Base-by-base conservation (phyloP, 2,888 invertebrate genomes). In the Scaptodrosophila latifasciaeformis region DNA sequence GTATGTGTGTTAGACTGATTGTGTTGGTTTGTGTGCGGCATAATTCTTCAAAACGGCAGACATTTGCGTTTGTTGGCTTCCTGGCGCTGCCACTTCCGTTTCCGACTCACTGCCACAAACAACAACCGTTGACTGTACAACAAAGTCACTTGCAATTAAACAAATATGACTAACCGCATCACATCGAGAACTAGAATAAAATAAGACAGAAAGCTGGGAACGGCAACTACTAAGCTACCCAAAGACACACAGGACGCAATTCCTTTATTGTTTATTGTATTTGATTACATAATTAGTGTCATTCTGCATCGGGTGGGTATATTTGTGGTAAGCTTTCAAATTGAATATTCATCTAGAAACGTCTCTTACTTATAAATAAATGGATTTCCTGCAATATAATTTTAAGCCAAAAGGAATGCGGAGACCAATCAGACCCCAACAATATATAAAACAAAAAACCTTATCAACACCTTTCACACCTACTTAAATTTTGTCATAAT, bases 1-100 rank as follows among this genome's bases (percentile, higher is more conserved):
- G 47, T 34, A 24, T 31, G 49, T 19, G 24, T 13, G 31, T 35
- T 49, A 13, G n/a, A 21, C 43, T 18, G 45, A n/a, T n/a, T 29
- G 55, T 47, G 39, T 13, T 44, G 27, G 39, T 37, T 44, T 51
- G 54, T 29, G 51, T 47, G 49, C 29, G 29, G 46, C 30, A 68
- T 71, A 67, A 69, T 75, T 78, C 71, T 67, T 75, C 76, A 74
- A 74, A 74, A 74, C 75, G 60, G 65, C 79, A 78, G 76, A 79
- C 79, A 76, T 76, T 76, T 79, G 79, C 70, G 79, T 79, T 75
- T 76, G 79, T 68, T 74, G 76, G 77, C 70, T 79, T 76, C 75
- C 75, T 74, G 75, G 68, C 79, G 76, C 79, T 72, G 76, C 79
- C 79, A 78, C 69, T 69, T 75, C 78, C 74, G 79, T 44, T 75